Conservation (phyloP, 92 coral and sea anemone species). For the Palythoa caribaeorum region DNA sequence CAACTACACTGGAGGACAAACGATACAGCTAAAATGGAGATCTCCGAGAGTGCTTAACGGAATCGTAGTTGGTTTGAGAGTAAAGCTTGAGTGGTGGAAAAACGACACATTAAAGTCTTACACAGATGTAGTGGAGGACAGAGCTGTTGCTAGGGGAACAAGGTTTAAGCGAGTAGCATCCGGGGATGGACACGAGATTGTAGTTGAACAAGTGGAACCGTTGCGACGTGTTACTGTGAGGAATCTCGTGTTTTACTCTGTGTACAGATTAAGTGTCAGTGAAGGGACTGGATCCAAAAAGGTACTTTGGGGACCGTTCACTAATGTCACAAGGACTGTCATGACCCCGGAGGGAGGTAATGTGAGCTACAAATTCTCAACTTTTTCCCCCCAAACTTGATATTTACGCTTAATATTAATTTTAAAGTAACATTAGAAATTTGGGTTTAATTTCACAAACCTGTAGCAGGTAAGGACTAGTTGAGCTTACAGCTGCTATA, state of each 20-base stretch:
- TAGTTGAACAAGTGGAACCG: conserved; percentile 26
- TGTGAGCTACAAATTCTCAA: background rate
- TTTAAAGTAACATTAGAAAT: too few species aligned
- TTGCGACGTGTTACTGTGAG: conserved; percentile 27
- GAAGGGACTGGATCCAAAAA: conserved; percentile 42
- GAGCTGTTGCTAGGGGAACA: conserved; percentile 21
- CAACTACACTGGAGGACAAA: conserved; percentile 39
- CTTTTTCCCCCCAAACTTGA: background rate
- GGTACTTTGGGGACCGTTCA: conserved; percentile 42
- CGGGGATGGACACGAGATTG: conserved; percentile 24
- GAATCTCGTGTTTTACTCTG: conserved; percentile 18
- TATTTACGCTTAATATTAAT: too few species aligned
- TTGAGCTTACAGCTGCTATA: too few species aligned
- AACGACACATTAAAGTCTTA: conserved; percentile 24
- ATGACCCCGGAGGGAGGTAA: conserved; percentile 51
- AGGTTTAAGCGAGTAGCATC: conserved; percentile 31
- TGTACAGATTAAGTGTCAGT: conserved; percentile 40
- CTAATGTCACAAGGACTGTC: conserved; percentile 25
- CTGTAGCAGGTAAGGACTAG: too few species aligned
- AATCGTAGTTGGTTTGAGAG: conserved; percentile 39
- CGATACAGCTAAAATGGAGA: conserved; percentile 27
- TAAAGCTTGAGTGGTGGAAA: conserved; percentile 35
- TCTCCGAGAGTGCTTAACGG: conserved; percentile 28
- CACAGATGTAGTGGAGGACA: conserved; percentile 35
- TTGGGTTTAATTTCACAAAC: too few species aligned